Percentiles rank a stretch among this genome's conserved stretches.
Evolutionary conservation across 2,888 invertebrate genomes (phyloP).

Genomic region (Sinhomidia bicolor): DNA sequence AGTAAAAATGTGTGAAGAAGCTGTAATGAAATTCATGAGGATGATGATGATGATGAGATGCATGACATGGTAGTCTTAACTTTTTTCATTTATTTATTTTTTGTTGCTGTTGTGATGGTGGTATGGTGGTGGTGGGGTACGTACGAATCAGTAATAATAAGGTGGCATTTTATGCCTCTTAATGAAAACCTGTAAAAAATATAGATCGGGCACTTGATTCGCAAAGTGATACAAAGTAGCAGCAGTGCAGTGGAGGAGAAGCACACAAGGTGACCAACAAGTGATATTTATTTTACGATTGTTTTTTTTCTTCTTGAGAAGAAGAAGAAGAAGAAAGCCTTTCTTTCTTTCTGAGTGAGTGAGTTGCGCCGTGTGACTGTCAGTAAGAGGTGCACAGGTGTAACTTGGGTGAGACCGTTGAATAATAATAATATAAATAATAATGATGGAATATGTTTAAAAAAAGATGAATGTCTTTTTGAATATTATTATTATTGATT

Average conservation of each 20-base stretch:
- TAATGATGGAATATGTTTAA: conserved; percentile 60
- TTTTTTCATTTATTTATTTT: conserved; percentile 70
- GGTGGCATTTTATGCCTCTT: conserved; percentile 67
- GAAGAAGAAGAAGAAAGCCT: too few species aligned
- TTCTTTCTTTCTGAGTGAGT: conserved; percentile 10
- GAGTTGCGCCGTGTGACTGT: conserved; percentile 13
- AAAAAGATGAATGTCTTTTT: conserved; percentile 64
- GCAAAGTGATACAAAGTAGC: conserved; percentile 18
- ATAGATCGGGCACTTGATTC: conserved; percentile 5
- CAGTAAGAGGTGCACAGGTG: conserved; percentile 57
- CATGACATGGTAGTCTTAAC: conserved; percentile 57
- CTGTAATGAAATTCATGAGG: conserved; percentile 73
- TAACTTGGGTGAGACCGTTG: conserved; percentile 71
- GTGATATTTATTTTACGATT: conserved; percentile 55
- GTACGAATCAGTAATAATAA: conserved; percentile 65
- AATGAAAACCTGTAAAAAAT: conserved; percentile 69
- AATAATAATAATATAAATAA: conserved; percentile 68
- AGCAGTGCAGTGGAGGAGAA: not conserved
- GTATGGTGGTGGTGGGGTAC: conserved; percentile 1
- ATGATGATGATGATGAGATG: conserved; percentile 73
- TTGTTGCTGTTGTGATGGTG: too few species aligned
- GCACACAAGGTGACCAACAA: too few species aligned
- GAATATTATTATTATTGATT: conserved; percentile 47
- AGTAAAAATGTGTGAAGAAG: conserved; percentile 9
- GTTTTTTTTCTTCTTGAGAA: conserved; percentile 41